Conservation (phyloP, 2,113 vertebrate genomes). For the Alectura lathami region DNA sequence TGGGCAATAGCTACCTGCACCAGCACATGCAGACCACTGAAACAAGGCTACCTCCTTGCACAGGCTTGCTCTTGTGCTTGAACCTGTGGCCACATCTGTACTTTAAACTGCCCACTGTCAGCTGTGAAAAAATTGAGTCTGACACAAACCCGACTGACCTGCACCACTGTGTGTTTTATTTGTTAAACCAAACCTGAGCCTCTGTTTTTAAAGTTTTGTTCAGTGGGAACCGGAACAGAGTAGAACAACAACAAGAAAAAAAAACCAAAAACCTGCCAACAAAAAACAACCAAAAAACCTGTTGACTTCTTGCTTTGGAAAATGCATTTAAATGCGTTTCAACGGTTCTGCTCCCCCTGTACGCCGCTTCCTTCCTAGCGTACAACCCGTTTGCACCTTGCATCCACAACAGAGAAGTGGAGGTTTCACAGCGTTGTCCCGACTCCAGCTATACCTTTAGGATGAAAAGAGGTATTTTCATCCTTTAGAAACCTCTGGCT, state of each 20-base stretch:
- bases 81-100: too few species aligned
- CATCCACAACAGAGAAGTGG: too few species aligned
- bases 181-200: not conserved
- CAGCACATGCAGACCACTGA: not conserved
- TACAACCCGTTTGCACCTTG: not conserved
- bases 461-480: not conserved
- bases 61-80: accelerated
- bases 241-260: not conserved
- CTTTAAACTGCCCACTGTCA: not conserved
- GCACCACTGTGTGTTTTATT: not conserved
- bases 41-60: accelerated
- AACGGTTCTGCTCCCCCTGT: not conserved
- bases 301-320: not conserved
- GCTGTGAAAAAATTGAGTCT: not conserved
- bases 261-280: too few species aligned
- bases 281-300: not conserved
- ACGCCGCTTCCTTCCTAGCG: not conserved
- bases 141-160: not conserved
- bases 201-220: not conserved
- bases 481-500: not conserved
- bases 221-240: not conserved
- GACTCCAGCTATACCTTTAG: not conserved
- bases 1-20: accelerated
- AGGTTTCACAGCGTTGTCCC: not conserved
- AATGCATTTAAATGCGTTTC: accelerated